phyloP scores from a whole-genome alignment of 2,888 invertebrate genomes.

The Nomada ferruginata region DNA sequence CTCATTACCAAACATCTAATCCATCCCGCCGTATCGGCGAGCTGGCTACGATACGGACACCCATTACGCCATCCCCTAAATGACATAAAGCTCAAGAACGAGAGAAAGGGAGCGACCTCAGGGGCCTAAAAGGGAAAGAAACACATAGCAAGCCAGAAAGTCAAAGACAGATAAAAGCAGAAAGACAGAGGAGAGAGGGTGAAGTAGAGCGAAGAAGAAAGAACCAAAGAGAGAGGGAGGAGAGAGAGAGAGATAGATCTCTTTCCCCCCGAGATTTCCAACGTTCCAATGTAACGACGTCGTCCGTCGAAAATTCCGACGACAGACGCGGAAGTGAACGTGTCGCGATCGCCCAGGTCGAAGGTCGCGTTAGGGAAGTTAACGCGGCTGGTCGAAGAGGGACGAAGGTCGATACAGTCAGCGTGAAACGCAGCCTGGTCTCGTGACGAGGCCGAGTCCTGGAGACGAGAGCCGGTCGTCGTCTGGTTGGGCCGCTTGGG shows the following conservation, averaged over 20 bases:
- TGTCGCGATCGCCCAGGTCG: constrained; percentile 45
- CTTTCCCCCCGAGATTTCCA: neutral
- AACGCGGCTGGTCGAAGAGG: constrained; percentile 21
- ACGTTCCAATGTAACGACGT: neutral
- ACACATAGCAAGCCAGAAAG: too few relatives aligned
- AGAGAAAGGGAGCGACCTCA: neutral
- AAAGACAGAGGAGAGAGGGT: neutral
- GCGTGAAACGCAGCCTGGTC: constrained; percentile 40
- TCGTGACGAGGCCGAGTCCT: constrained; percentile 41
- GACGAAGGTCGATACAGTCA: constrained; percentile 57
- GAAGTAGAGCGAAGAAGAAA: neutral
- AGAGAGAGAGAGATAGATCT: neutral
- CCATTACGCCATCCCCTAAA: constrained; percentile 4
- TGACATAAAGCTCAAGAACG: neutral
- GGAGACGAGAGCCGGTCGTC: constrained; percentile 62
- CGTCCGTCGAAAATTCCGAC: constrained; percentile 2
- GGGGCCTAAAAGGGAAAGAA: too few relatives aligned
- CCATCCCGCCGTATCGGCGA: neutral
- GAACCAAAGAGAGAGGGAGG: neutral
- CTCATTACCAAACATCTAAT: constrained; percentile 22
- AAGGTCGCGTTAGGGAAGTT: constrained; percentile 52
- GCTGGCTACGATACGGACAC: constrained; percentile 12
- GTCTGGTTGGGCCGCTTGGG: constrained; percentile 73
- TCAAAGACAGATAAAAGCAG: too few relatives aligned
- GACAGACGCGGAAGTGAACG: neutral